Evolutionary conservation across 1,140 invertebrate species (phyloP).

Genomic region (Bombus pyrosoma): DNA sequence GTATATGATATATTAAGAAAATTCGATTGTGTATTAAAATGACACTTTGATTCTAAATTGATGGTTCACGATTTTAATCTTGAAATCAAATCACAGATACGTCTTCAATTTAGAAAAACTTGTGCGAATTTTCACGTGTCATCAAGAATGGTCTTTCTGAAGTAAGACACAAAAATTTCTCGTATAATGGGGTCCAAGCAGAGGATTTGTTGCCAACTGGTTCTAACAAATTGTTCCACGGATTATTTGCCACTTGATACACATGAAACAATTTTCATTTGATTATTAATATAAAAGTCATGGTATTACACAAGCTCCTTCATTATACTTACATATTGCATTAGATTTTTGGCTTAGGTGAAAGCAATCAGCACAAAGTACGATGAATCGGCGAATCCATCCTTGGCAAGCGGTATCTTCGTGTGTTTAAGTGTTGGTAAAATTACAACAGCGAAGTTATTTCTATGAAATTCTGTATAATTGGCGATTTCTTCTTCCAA

Average conservation of each 20-base stretch:
- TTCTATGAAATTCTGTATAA: constrained; percentile 82
- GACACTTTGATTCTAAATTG: too few relatives aligned
- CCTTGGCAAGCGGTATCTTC: constrained; percentile 73
- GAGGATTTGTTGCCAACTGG: constrained; percentile 78
- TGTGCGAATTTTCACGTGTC: constrained; percentile 71
- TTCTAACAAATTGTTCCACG: constrained; percentile 87
- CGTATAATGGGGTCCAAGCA: constrained; percentile 65
- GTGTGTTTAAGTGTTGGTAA: constrained; percentile 83
- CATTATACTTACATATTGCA: constrained; percentile 80
- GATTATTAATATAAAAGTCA: neutral
- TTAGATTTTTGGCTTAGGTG: constrained; percentile 87
- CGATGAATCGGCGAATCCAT: constrained; percentile 83
- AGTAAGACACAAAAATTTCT: constrained; percentile 75
- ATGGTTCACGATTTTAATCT: too few relatives aligned
- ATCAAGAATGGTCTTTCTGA: constrained; percentile 75
- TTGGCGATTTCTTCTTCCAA: constrained; percentile 73
- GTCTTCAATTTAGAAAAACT: too few relatives aligned
- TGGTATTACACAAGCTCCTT: too few relatives aligned
- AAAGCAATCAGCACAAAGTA: constrained; percentile 87
- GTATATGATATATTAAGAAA: too few relatives aligned
- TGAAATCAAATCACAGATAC: too few relatives aligned
- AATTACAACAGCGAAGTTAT: constrained; percentile 86
- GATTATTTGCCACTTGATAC: constrained; percentile 81
- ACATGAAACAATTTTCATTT: neutral
- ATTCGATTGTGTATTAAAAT: too few relatives aligned